These are phyloP conservation scores for Novumbra hubbsi DNA, from an alignment of 2,797 vertebrate species.

Conservation along the genomic window DNA sequence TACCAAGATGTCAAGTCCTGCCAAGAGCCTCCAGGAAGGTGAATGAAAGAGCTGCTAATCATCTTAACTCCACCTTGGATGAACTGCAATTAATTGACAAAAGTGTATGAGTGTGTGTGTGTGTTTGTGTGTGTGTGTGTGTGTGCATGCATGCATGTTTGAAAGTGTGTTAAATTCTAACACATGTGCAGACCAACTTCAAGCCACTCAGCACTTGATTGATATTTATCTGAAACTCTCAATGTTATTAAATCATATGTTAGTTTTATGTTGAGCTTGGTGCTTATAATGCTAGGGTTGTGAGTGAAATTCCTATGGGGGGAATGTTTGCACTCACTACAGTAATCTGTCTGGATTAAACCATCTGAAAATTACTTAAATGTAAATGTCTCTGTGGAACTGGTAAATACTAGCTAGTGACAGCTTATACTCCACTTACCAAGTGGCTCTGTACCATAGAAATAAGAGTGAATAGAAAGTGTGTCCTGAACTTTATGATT, in stretches of 20 bases:
- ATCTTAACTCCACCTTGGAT: not conserved
- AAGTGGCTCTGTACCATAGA: not conserved
- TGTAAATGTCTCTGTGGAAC: not conserved
- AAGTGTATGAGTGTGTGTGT: not conserved
- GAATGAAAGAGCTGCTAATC: slow-evolving; percentile 2
- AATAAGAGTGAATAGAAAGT: too few species aligned
- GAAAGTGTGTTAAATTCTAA: not conserved
- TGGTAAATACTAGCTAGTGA: not conserved
- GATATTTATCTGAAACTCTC: slow-evolving; percentile 46
- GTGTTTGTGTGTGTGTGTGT: not conserved
- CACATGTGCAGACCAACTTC: not conserved
- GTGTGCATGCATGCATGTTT: too few species aligned
- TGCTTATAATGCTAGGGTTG: too few species aligned
- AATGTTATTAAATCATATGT: not conserved
- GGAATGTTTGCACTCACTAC: too few species aligned
- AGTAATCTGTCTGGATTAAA: too few species aligned
- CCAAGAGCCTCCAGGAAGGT: slow-evolving; percentile 5
- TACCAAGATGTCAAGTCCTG: slow-evolving; percentile 46
- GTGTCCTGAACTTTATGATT: too few species aligned
- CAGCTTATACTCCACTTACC: not conserved
- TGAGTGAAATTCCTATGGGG: too few species aligned
- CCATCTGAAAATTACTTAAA: too few species aligned
- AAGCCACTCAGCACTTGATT: not conserved
- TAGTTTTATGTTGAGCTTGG: not conserved
- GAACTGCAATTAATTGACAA: not conserved